A percentile compares a stretch with the other conserved stretches of the same genome.
Evolutionary conservation across 2,113 vertebrate species (phyloP).

Genomic region (Danionella cerebrum): DNA sequence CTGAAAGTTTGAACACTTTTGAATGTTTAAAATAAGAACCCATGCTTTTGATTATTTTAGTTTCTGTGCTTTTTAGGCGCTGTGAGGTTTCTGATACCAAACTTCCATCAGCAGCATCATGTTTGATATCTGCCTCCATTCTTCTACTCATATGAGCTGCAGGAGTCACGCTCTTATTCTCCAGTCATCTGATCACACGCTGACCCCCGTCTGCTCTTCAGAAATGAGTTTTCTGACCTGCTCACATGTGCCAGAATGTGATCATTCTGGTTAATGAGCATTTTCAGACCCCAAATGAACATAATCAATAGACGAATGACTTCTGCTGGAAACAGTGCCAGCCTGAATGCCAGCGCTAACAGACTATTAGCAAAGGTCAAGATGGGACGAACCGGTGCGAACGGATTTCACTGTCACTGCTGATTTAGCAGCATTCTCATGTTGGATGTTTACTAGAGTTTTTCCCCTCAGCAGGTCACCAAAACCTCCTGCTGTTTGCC

Average conservation of each 20-base stretch:
- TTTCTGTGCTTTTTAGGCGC: too few species aligned
- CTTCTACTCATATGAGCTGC: too few species aligned
- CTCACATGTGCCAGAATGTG: constrained; percentile 45
- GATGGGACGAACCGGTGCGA: constrained; percentile 8
- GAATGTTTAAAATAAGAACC: too few species aligned
- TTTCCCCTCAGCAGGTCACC: neutral
- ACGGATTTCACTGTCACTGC: neutral
- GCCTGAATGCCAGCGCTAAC: constrained; percentile 36
- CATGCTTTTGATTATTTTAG: too few species aligned
- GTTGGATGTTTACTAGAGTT: constrained; percentile 1
- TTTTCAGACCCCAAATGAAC: constrained; percentile 58
- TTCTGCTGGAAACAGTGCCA: neutral
- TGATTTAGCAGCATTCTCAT: neutral
- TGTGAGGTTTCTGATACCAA: too few species aligned
- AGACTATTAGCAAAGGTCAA: constrained; percentile 44
- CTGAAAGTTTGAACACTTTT: too few species aligned
- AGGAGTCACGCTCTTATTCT: neutral
- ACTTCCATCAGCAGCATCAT: too few species aligned
- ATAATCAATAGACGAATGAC: constrained; percentile 50
- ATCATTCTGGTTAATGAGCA: constrained; percentile 63
- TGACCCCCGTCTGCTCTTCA: constrained; percentile 54
- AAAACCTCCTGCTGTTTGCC: neutral
- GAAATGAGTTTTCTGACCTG: constrained; percentile 57
- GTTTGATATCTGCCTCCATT: too few species aligned
- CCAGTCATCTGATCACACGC: neutral